phyloP scores from a whole-genome alignment of 2,888 invertebrate genomes.

The Dicranocentrus wangi region DNA sequence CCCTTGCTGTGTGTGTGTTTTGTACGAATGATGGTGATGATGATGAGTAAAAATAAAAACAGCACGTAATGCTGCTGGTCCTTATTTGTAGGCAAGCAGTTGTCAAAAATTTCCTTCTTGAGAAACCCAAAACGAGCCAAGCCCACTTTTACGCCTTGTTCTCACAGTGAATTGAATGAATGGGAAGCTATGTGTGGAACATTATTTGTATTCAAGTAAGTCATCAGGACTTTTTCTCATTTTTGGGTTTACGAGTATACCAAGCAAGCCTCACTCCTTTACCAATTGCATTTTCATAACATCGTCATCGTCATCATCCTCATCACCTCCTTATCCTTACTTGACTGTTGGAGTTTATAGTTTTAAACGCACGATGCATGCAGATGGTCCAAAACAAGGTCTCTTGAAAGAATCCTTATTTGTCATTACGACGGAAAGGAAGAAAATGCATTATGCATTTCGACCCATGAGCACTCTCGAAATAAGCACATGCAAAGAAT shows the following conservation, averaged over 20 bases:
- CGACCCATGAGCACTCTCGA: neutral
- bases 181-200: slow-evolving; percentile 8
- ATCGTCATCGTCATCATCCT: slow-evolving; percentile 7
- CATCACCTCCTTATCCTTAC: neutral
- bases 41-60: slow-evolving; percentile 7
- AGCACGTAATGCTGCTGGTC: neutral
- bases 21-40: slow-evolving; percentile 18
- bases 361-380: slow-evolving; percentile 4
- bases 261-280: slow-evolving; percentile 13
- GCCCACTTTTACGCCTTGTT: slow-evolving; percentile 49
- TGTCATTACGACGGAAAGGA: slow-evolving; percentile 22
- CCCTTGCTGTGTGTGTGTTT: slow-evolving; percentile 22
- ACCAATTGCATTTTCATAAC: slow-evolving; percentile 14
- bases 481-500: neutral
- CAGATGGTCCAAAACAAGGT: slow-evolving; percentile 54
- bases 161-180: slow-evolving; percentile 27
- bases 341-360: neutral
- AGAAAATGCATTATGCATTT: slow-evolving; percentile 13
- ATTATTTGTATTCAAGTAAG: slow-evolving; percentile 29
- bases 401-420: slow-evolving; percentile 35
- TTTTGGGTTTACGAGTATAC: slow-evolving; percentile 23
- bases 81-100: neutral
- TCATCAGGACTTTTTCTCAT: slow-evolving; percentile 34
- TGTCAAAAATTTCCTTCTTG: slow-evolving; percentile 34
- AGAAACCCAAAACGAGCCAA: slow-evolving; percentile 40